Conservation (phyloP, 2,797 vertebrate genomes). For the Pseudopleuronectes americanus region DNA sequence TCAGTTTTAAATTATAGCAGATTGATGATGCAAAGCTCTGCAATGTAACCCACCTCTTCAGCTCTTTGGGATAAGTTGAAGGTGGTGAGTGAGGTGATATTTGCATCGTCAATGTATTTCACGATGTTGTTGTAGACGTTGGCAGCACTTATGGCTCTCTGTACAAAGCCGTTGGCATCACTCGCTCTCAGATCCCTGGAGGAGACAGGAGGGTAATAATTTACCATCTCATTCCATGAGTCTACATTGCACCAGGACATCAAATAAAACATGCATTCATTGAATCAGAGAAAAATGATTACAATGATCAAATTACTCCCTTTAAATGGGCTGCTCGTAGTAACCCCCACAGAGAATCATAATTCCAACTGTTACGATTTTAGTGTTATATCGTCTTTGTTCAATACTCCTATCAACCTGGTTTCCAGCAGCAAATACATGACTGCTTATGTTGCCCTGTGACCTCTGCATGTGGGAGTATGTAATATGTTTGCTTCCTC, state of each 20-base stretch:
- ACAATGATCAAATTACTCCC: too few species aligned
- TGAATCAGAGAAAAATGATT: too few species aligned
- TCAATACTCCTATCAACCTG: too few species aligned
- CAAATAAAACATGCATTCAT: too few species aligned
- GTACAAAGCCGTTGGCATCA: constrained; percentile 92
- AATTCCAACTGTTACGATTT: too few species aligned
- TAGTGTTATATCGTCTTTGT: too few species aligned
- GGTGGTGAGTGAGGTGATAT: constrained; percentile 85
- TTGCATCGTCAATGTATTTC: constrained; percentile 87
- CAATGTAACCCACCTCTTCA: constrained; percentile 85
- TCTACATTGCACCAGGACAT: not conserved
- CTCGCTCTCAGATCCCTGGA: constrained; percentile 89
- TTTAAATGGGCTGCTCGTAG: too few species aligned
- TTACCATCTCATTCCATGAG: not conserved
- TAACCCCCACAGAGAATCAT: too few species aligned
- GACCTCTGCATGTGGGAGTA: too few species aligned
- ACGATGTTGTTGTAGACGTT: constrained; percentile 95
- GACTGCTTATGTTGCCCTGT: too few species aligned
- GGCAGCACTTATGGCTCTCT: constrained; percentile 94
- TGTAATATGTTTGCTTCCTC: too few species aligned
- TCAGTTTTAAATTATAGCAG: not conserved
- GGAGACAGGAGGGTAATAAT: constrained; percentile 23
- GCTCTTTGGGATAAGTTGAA: constrained; percentile 87
- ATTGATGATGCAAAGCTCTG: not conserved
- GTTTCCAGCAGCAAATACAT: too few species aligned